Base-by-base conservation (phyloP, 2,888 invertebrate genomes). In the Salticus scenicus region DNA sequence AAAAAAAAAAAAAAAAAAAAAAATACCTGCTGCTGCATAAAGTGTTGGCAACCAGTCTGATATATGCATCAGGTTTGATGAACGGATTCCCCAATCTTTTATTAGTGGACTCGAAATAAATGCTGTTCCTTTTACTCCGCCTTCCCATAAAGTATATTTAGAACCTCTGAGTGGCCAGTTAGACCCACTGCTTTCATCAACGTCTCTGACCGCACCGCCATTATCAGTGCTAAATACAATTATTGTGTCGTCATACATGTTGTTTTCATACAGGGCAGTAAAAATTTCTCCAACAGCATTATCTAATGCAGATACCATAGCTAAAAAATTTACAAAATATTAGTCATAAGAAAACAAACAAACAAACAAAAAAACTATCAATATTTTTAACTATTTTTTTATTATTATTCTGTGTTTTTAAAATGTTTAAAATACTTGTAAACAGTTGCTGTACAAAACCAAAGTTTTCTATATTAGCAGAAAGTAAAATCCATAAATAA, bases 151-250 rank as follows among this genome's bases (percentile, higher is more conserved):
- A 0, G 97, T 97, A 91, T 88, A 88, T 78, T 89, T 89, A 28
- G 80, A 80, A 12, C 89, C 89, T 47, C 88, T 28, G 1, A 94
- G 90, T 24, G 94, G 94, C 91, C 92, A 94, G 90, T 94, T 94
- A 1, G 93, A 93, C 5, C 93, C 94, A 71, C 93, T 93, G 64
- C 87, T 88, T 24, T 75, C 14, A 72, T 88, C 88, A 66, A 87
- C 82, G 0, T 96, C 96, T 82, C 93, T 92, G 0, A 96, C 94
- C 17, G 88, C 88, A 0, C 94, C 96, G 0, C 97, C 97, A 90
- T 98, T 98, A 90, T 98, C 98, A 10, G 96, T 95, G 89, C 95
- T 94, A 90, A 98, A 98, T 0, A 96, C 91, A 74, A 98, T 93
- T 64, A 98, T 94, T 0, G 97, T 95, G 90, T 97, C 95, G 66